A percentile compares a stretch with the other conserved stretches of the same genome.
Conservation (phyloP, 2,113 vertebrate species). For the Cyrtonyx montezumae region DNA sequence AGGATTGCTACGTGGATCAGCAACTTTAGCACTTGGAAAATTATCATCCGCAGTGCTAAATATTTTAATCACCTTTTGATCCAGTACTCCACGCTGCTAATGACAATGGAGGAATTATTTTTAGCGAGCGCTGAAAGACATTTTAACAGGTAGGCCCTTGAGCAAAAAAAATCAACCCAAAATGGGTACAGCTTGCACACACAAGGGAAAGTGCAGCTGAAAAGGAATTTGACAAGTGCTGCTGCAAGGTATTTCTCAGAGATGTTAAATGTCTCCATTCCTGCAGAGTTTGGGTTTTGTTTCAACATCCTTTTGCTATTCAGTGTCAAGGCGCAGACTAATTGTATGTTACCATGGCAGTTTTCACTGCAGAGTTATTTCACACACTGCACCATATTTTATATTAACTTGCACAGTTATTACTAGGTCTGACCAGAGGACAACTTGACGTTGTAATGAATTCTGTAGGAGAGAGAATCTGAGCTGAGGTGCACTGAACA, state of each 20-base stretch:
- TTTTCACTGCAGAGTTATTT: conserved; percentile 19
- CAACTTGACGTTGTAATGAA: conserved; percentile 7
- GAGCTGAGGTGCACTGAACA: neutral
- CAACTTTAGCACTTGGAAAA: neutral
- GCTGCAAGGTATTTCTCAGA: conserved; percentile 30
- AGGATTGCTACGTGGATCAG: neutral
- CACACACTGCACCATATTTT: neutral
- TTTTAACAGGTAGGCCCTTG: neutral
- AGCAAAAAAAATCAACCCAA: neutral
- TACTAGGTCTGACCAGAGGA: neutral
- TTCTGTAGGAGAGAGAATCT: neutral
- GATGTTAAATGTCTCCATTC: conserved; percentile 9
- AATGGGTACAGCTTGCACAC: neutral
- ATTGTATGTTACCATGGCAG: neutral
- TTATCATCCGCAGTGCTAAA: neutral
- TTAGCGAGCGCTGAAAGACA: neutral
- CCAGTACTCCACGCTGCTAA: neutral
- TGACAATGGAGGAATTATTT: neutral
- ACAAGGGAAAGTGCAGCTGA: neutral
- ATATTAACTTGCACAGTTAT: neutral
- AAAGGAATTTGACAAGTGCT: conserved; percentile 24
- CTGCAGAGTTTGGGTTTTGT: conserved; percentile 3
- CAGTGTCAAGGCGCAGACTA: conserved; percentile 26
- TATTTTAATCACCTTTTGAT: conserved; percentile 43
- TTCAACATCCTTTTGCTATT: conserved; percentile 36